Base-by-base conservation (phyloP, 2,113 vertebrate genomes). In the Phylloscopus trochiloides region DNA sequence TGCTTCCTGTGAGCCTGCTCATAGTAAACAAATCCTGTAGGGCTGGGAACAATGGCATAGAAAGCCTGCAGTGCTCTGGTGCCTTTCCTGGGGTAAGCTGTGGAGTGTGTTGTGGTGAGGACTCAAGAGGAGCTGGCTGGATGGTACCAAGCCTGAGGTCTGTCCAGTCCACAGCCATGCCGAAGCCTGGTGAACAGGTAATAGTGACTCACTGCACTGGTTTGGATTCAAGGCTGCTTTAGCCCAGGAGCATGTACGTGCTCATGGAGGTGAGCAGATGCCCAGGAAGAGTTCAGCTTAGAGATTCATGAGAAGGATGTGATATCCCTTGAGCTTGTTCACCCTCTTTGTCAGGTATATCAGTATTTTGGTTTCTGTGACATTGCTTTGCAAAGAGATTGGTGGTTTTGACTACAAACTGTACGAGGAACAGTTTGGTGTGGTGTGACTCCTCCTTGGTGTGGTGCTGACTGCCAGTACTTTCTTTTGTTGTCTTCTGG, bases 61-160 rank as follows among this genome's bases (percentile, higher is more conserved):
- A 34, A 65, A 77, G 14, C 34, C 47, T 51, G 55, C 5, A 4
- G 47, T 77, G 51, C 17, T 52, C 13, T 0, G 1, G 17, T 79
- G 63, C 58, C 40, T 72, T 57, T 32, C 43, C 40, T 72, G 48
- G 34, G 34, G 12, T 62, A 45, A 34, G 22, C 34, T 68, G 29
- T 48, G 48, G 51, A 40, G 11, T 0, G 0, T 3, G 3, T 25
- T 45, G n/a, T 1, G 0, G 19, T 71, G 51, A 74, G 26, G 55
- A 38, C 47, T 58, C 47, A 24, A 34, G 63, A 81, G 20, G 31
- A 54, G 38, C 24, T 59, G 51, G 14, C 38, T 58, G 47, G 28
- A 6, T 1, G 1, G 21, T 58, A 21, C 51, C 0, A 5, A 89
- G 38, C 61, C 38, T 19, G 28, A 48, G 5, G 26, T 34, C 43